Evolutionary conservation across 30 jellyfish, hydroid and myxozoan genomes (phyloP), one percentile per base, ranked within the genome.

Genomic region (Pelagia noctiluca): DNA sequence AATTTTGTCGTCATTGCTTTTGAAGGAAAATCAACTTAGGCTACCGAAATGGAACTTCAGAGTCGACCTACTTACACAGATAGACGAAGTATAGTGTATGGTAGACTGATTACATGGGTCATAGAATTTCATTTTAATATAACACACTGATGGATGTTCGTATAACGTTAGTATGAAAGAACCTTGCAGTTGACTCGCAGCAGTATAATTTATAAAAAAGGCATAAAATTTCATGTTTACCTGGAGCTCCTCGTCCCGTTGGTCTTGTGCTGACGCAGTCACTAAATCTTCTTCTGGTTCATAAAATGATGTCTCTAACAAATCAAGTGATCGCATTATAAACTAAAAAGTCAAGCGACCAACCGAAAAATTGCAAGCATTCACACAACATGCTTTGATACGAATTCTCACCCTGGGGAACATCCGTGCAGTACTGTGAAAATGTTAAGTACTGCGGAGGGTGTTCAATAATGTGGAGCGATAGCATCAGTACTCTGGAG

Each of bases 171-270:
- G n/a, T n/a, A n/a, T n/a, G n/a, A n/a, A n/a, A n/a, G n/a, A n/a
- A n/a, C n/a, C n/a, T n/a, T n/a, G n/a, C n/a, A n/a, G n/a, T n/a
- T n/a, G n/a, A n/a, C n/a, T n/a, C n/a, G n/a, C n/a, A n/a, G n/a
- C n/a, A n/a, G n/a, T n/a, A n/a, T n/a, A n/a, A n/a, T n/a, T n/a
- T n/a, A n/a, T n/a, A n/a, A n/a, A n/a, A n/a, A n/a, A n/a, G n/a
- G n/a, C n/a, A n/a, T n/a, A n/a, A n/a, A n/a, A n/a, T n/a, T n/a
- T n/a, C n/a, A n/a, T n/a, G n/a, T 61, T 19, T 71, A 93, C 98
- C 93, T 93, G 97, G 32, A 93, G 60, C 57, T 93, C 98, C 75
- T 87, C 97, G 1, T 93, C 98, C 69, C 88, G 87, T 63, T 82
- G 94, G 47, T 74, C 77, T 53, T 93, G 98, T 0, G 95, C 85